phyloP scores from a whole-genome alignment of 37 sponge, comb jelly and placozoan genomes.

The Theonella swinhoei region DNA sequence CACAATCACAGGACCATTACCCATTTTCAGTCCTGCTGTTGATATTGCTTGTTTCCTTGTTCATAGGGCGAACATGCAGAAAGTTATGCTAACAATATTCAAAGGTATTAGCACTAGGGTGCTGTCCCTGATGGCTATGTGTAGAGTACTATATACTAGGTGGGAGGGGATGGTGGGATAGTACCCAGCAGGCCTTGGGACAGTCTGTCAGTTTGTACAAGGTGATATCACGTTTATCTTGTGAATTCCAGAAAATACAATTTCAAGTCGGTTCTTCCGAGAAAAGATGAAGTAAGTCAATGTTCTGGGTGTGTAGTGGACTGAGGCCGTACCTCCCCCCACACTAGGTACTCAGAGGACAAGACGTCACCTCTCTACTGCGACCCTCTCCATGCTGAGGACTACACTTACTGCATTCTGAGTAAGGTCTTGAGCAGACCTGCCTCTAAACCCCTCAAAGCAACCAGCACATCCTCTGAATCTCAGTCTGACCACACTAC shows the following conservation, averaged over 20 bases:
- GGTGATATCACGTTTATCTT: no score
- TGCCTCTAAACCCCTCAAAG: constrained; percentile 19
- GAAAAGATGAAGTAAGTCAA: constrained; percentile 51
- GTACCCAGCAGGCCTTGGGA: no score
- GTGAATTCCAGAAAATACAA: constrained; percentile 43
- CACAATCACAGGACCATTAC: no score
- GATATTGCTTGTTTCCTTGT: not conserved
- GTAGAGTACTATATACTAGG: no score
- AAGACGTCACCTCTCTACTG: constrained; percentile 57
- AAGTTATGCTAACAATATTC: constrained; percentile 79
- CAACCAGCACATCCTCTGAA: constrained; percentile 5
- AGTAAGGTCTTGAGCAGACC: constrained; percentile 56
- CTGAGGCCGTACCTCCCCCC: not conserved
- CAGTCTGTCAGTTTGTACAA: no score
- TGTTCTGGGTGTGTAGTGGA: not conserved
- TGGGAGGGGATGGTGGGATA: no score
- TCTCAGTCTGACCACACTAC: not conserved
- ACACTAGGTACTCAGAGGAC: constrained; percentile 68
- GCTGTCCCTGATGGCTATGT: no score
- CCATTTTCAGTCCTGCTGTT: no score
- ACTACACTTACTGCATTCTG: constrained; percentile 72
- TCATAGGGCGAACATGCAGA: constrained; percentile 72
- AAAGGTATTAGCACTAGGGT: constrained; percentile 68
- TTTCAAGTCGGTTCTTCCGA: constrained; percentile 63
- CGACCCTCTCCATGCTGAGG: constrained; percentile 69